Percentiles rank a stretch among this genome's conserved stretches.
These are phyloP conservation scores for Orycteropus afer DNA, from an alignment of 2,113 vertebrate genomes.

Conservation along the genomic window DNA sequence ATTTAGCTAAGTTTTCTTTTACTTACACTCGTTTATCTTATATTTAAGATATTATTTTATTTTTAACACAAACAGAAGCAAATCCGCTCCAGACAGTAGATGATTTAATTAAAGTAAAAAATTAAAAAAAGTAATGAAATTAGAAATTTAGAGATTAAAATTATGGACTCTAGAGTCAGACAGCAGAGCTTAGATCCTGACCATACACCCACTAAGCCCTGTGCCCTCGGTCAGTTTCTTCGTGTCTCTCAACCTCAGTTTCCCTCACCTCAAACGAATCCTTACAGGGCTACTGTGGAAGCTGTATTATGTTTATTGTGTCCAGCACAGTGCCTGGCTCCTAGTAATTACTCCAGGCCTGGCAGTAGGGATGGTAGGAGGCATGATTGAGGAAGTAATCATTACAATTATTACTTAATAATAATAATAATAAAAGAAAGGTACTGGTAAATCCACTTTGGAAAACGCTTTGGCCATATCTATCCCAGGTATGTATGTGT, in stretches of 20 bases:
- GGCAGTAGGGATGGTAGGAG: background rate
- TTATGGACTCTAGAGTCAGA: background rate
- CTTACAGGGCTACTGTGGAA: background rate
- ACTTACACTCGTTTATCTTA: background rate
- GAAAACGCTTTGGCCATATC: background rate
- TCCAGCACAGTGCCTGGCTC: background rate
- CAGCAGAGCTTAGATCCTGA: background rate
- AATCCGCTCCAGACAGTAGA: background rate
- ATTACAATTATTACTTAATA: too few relatives aligned
- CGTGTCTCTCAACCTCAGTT: background rate
- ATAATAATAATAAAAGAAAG: too few relatives aligned
- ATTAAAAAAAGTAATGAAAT: background rate
- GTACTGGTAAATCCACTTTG: background rate
- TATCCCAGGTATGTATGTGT: background rate
- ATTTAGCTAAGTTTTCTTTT: background rate
- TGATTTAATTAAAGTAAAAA: background rate
- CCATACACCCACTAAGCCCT: rapidly evolving
- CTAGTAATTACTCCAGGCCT: background rate
- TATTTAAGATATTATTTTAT: background rate
- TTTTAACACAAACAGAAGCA: constrained; percentile 22
- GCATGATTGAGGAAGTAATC: background rate
- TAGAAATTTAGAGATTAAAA: background rate
- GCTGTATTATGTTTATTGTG: background rate
- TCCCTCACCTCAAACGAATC: background rate
- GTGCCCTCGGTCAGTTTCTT: rapidly evolving